phyloP scores from a whole-genome alignment of 2,113 vertebrate genomes.

The Agelaius tricolor region DNA sequence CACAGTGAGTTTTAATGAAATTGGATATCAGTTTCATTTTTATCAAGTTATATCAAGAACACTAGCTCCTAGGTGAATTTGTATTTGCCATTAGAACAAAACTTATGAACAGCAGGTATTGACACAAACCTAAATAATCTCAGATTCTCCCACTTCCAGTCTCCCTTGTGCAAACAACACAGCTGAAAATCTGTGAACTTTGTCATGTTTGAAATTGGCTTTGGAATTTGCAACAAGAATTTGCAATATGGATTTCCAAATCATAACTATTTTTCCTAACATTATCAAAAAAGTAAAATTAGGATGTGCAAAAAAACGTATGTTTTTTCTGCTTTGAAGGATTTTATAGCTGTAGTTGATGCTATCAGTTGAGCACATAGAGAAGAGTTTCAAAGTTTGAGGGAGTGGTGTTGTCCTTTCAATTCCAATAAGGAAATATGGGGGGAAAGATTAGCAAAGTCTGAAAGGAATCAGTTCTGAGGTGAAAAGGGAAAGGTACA shows the following conservation, averaged over 20 bases:
- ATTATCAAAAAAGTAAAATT: background rate
- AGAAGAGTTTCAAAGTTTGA: background rate
- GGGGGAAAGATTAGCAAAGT: background rate
- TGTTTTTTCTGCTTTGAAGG: background rate
- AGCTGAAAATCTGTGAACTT: background rate
- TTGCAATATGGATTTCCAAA: background rate
- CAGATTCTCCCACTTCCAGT: background rate
- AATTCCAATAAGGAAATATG: background rate
- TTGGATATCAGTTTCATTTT: slow-evolving; percentile 1
- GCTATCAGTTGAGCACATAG: background rate
- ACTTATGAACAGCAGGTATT: background rate
- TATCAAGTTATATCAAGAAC: background rate
- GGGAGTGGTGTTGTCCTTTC: background rate
- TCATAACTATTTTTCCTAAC: background rate
- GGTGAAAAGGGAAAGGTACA: background rate
- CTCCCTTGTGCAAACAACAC: background rate
- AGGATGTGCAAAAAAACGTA: accelerated
- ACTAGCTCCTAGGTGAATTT: background rate
- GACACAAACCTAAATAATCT: background rate
- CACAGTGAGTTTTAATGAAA: background rate
- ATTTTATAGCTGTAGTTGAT: background rate
- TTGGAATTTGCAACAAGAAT: background rate
- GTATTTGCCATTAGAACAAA: background rate
- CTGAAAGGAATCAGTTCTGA: background rate
- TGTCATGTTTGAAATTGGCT: background rate